Evolutionary conservation across 2,797 vertebrate genomes (phyloP).

Genomic region (Arctocebus calabarensis): DNA sequence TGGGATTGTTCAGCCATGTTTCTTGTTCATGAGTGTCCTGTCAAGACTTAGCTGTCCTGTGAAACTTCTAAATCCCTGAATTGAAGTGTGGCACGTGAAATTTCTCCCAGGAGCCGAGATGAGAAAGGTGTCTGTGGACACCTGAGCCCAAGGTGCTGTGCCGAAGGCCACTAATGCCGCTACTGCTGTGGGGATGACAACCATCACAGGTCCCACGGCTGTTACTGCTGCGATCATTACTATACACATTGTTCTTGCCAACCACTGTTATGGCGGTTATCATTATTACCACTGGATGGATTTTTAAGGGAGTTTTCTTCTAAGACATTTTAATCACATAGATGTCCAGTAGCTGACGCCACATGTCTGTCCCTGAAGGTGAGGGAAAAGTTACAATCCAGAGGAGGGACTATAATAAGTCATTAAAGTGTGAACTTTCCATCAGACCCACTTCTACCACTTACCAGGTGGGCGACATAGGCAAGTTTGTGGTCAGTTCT

Average conservation of each 20-base stretch:
- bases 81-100: conserved; percentile 33
- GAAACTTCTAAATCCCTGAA: conserved; percentile 64
- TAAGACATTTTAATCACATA: not conserved
- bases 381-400: not conserved
- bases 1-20: conserved; percentile 68
- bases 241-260: rapidly evolving
- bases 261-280: not conserved
- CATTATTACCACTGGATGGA: not conserved
- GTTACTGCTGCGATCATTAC: rapidly evolving
- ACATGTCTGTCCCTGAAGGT: not conserved
- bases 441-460: not conserved
- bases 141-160: rapidly evolving
- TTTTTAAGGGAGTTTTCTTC: not conserved
- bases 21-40: conserved; percentile 56
- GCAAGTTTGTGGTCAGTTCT: not conserved
- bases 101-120: not conserved
- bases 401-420: not conserved
- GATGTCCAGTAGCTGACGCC: not conserved
- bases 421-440: not conserved
- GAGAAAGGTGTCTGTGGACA: not conserved
- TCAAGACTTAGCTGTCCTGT: conserved; percentile 63
- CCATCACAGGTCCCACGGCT: not conserved
- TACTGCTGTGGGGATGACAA: rapidly evolving
- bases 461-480: not conserved
- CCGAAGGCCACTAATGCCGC: not conserved